Base-by-base conservation (phyloP, 1,140 invertebrate species). In the Sinonovacula constricta region DNA sequence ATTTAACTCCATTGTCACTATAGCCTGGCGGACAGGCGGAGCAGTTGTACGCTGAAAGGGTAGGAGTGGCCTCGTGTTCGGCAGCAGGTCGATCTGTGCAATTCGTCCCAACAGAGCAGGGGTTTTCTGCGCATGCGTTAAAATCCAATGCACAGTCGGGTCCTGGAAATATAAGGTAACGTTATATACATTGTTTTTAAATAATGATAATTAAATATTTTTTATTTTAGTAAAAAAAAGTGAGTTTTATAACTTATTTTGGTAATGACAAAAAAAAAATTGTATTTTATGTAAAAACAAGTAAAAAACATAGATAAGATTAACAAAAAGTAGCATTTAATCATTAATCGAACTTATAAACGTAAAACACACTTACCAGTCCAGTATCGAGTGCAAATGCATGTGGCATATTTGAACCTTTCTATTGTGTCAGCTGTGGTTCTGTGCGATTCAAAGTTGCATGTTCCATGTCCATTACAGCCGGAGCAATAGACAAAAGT, bases 361-460 rank as follows among this genome's bases (percentile, higher is more conserved):
- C n/a, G n/a, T n/a, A n/a, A n/a, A n/a, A n/a, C n/a, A 10, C n/a
- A 49, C 60, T 18, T 62, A 78, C 75, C 75, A 59, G 65, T 63
- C 65, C 67, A 78, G 34, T 78, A 78, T 0, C 30, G 26, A 18
- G 39, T 30, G 36, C 75, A 78, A 14, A 53, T 10, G 31, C 75
- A 78, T 4, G 31, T 62, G 33, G 59, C 59, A 62, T 34, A 62
- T 34, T 62, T 62, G n/a, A 62, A 62, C 1, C 4, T 62, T 10
- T 62, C 33, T 3, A 33, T n/a, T 62, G 7, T 26, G 12, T 33
- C 59, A 33, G 2, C 2, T 1, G n/a, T 62, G 28, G 1, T 62
- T 33, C 33, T 33, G 28, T 7, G 22, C 22, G 33, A 34, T 33
- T 7, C 34, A 18, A 33, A 31, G 59, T 62, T 62, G 34, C 59